Conservation (phyloP, 2,888 invertebrate species). For the Acanthoscelides obtectus region DNA sequence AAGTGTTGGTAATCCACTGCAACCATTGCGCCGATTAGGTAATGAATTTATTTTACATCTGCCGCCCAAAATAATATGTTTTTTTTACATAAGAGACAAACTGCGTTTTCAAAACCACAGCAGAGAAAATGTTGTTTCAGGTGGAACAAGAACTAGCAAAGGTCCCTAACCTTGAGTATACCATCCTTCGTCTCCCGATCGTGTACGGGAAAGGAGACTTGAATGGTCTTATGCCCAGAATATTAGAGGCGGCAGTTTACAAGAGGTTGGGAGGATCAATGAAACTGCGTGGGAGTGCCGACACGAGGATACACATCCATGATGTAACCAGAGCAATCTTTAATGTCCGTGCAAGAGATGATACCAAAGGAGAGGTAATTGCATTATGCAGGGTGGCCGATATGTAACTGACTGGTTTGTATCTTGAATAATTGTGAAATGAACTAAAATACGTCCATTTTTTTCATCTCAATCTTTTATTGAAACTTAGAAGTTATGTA, state of each 20-base stretch:
- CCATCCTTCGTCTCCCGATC: conserved; percentile 76
- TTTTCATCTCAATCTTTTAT: too few relatives aligned
- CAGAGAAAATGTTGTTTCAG: conserved; percentile 18
- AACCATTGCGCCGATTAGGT: too few relatives aligned
- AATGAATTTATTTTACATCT: too few relatives aligned
- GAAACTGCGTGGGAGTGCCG: conserved; percentile 85
- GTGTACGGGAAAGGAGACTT: conserved; percentile 85
- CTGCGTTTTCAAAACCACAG: neutral
- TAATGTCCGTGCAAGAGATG: conserved; percentile 53
- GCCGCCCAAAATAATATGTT: too few relatives aligned
- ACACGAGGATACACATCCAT: conserved; percentile 74
- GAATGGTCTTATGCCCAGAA: conserved; percentile 75
- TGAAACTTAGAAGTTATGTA: too few relatives aligned
- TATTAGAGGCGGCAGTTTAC: conserved; percentile 84
- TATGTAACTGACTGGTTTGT: too few relatives aligned
- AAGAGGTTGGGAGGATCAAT: conserved; percentile 84
- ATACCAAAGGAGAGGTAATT: conserved; percentile 38
- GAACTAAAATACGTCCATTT: too few relatives aligned
- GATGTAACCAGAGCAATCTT: conserved; percentile 83
- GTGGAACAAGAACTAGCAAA: conserved; percentile 73
- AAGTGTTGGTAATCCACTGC: too few relatives aligned
- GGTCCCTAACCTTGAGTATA: conserved; percentile 66
- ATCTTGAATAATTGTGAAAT: too few relatives aligned
- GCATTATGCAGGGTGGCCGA: too few relatives aligned
- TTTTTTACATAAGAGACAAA: too few relatives aligned